Base-by-base conservation (phyloP, 2,797 vertebrate species). In the Coregonus ussuriensis region DNA sequence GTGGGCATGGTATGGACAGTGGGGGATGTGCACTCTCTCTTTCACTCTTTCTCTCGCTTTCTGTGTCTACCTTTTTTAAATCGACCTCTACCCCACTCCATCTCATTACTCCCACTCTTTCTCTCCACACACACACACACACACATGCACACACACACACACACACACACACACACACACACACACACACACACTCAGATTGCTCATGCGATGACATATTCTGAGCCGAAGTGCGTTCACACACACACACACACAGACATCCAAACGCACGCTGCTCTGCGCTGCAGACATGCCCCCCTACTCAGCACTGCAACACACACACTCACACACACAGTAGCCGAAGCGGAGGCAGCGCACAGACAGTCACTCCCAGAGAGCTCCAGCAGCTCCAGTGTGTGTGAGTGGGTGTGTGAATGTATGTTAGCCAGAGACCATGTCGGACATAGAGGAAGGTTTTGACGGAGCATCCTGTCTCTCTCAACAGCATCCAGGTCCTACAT, bases 401-500 rank as follows among this genome's bases (percentile, higher is more conserved):
- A 71, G 81, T 78, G 77, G 29, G 15, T 9, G 75, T 72, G 81
- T 78, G 77, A 29, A 33, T 59, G 59, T 62, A 37, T 31, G 68
- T 52, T 21, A n/a, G 75, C 47, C 15, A 18, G 62, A 75, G 72
- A 81, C 83, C 87, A 92, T 93, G 94, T 93, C 91, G 71, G 91
- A 91, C 85, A 89, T 85, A 59, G 94, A 96, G 88, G 87, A 91
- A 73, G 89, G 92, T 89, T 95, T 94, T 94, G 94, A 96, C 1
- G 91, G 90, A 86, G 84, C 82, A 21, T 92, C 86, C 79, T 92
- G 81, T 84, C 88, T 94, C 81, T 95, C 91, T 93, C 91, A 82
- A 65, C 96, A 98, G 97, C 95, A 93, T 87, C 96, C 96, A 1
- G 95, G 93, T 51, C 95, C 96, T 56, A 94, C 94, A 3, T 96